A percentile compares a stretch with the other conserved stretches of the same genome.
These are phyloP conservation scores for Agonopterix heracliana DNA, from an alignment of 2,888 invertebrate genomes.

Conservation along the genomic window DNA sequence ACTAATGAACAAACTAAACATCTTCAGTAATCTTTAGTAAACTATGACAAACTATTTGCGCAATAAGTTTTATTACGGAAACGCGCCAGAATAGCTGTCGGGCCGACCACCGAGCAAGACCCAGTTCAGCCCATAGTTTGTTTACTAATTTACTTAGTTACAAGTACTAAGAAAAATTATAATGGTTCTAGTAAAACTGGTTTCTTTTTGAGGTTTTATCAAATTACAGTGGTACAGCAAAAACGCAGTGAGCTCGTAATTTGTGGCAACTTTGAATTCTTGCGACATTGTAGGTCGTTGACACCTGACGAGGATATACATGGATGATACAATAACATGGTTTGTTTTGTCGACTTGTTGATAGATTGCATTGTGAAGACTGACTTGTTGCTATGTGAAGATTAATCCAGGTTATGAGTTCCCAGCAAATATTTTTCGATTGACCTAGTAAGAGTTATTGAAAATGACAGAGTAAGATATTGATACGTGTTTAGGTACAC, in stretches of 20 bases:
- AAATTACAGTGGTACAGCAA: not conserved
- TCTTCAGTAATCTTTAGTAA: not conserved
- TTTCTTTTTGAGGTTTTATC: not conserved
- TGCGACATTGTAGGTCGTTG: not conserved
- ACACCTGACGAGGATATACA: not conserved
- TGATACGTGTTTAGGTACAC: too few relatives aligned
- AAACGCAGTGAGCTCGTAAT: not conserved
- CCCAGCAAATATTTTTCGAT: too few relatives aligned
- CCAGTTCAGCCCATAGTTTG: not conserved
- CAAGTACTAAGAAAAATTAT: not conserved
- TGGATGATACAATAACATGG: too few relatives aligned
- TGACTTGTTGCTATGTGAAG: too few relatives aligned
- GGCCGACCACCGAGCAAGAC: not conserved
- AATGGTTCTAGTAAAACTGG: not conserved
- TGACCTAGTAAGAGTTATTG: too few relatives aligned
- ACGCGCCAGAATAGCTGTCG: conserved; percentile 2
- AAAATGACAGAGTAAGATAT: too few relatives aligned
- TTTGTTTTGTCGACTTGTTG: too few relatives aligned
- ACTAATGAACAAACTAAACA: too few relatives aligned
- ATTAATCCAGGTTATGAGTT: too few relatives aligned
- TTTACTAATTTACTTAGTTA: not conserved
- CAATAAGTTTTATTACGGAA: conserved; percentile 14
- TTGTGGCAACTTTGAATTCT: not conserved
- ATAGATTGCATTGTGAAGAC: not conserved
- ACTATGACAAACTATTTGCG: conserved; percentile 14